A percentile compares a stretch with the other conserved stretches of the same genome.
phyloP scores from a whole-genome alignment of 2,113 vertebrate species.

The Psettodes erumei region DNA sequence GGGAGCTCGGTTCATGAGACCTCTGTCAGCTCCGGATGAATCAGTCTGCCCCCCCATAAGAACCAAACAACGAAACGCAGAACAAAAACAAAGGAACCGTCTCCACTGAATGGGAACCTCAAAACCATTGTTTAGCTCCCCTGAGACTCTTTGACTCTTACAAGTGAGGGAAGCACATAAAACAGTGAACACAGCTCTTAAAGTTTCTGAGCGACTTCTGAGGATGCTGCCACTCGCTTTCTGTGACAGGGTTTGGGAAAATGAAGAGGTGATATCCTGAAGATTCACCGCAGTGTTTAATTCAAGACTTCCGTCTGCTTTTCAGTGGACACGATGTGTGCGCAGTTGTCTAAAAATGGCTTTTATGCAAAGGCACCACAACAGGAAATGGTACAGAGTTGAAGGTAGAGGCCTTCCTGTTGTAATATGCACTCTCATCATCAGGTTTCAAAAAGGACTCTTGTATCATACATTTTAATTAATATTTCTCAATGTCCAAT shows the following conservation, averaged over 20 bases:
- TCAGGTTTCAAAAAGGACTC: too few relatives aligned
- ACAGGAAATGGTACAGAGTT: background rate
- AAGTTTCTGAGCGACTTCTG: slow-evolving; percentile 44
- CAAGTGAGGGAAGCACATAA: slow-evolving; percentile 37
- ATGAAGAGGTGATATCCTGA: background rate
- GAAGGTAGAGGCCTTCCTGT: too few relatives aligned
- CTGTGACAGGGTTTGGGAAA: background rate
- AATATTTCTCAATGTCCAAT: background rate
- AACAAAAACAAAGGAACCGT: slow-evolving; percentile 28
- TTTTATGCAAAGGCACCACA: background rate
- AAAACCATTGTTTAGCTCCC: slow-evolving; percentile 40
- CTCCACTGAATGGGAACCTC: slow-evolving; percentile 26
- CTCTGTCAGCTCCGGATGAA: slow-evolving; percentile 29
- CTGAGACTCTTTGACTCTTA: slow-evolving; percentile 22
- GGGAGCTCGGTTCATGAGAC: slow-evolving; percentile 22
- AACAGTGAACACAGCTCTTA: slow-evolving; percentile 11
- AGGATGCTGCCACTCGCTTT: background rate
- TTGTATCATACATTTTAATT: background rate
- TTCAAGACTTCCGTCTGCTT: slow-evolving; percentile 1
- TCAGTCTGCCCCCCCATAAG: slow-evolving; percentile 24
- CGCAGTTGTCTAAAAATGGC: background rate
- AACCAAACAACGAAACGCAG: slow-evolving; percentile 8
- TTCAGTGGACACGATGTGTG: background rate
- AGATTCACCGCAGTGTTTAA: background rate
- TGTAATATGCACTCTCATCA: background rate